Conservation (phyloP, 1,140 invertebrate genomes). For the Ganaspis sp. region DNA sequence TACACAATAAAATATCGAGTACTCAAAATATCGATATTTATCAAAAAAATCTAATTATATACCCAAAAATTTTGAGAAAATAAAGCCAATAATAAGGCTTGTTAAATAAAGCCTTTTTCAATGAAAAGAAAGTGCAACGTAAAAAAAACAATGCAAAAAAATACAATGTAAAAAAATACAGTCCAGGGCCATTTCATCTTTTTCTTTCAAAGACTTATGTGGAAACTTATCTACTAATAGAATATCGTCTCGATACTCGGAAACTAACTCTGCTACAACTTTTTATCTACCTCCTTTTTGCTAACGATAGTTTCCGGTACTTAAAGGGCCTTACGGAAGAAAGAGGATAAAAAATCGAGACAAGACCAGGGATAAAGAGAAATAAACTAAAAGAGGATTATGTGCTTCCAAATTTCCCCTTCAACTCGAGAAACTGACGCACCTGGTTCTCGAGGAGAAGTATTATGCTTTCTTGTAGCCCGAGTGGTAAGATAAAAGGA, state of each 20-base stretch:
- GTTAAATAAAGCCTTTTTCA: background rate
- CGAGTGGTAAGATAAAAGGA: background rate
- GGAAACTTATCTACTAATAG: constrained; percentile 53
- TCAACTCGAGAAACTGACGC: constrained; percentile 48
- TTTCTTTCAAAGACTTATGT: background rate
- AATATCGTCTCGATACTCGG: constrained; percentile 33
- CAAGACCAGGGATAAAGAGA: background rate
- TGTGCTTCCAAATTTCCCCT: constrained; percentile 53
- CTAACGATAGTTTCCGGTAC: background rate
- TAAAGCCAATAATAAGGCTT: no score
- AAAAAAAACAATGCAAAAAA: background rate
- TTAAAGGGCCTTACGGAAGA: background rate
- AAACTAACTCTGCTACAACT: constrained; percentile 16
- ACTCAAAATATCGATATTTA: no score
- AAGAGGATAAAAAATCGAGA: constrained; percentile 36
- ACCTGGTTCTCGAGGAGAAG: constrained; percentile 52
- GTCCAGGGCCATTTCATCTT: background rate
- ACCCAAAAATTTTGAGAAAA: no score
- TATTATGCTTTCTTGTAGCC: constrained; percentile 7
- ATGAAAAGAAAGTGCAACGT: background rate
- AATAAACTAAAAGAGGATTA: constrained; percentile 46
- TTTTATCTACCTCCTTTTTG: background rate
- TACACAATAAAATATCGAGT: no score
- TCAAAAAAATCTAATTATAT: no score
- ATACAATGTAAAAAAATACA: background rate